Percentiles rank a stretch among this genome's conserved stretches.
phyloP scores from a whole-genome alignment of 2,113 vertebrate species.

The rat (Rattus norvegicus) region DNA sequence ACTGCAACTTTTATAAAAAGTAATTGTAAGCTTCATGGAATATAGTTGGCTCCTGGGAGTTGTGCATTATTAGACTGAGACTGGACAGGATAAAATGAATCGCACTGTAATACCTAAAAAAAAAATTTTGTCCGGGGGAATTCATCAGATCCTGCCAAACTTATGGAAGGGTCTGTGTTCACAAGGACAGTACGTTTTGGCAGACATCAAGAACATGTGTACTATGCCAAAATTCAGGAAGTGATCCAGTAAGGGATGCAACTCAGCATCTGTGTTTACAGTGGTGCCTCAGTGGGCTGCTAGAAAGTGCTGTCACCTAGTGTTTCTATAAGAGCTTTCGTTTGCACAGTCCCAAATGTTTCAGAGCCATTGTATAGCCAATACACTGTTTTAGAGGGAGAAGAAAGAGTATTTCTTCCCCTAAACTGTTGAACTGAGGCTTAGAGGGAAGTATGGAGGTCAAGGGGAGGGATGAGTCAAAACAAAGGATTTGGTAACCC shows the following conservation, averaged over 20 bases:
- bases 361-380: conserved; percentile 31
- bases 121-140: conserved; percentile 68
- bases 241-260: conserved; percentile 31
- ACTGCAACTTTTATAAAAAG: conserved; percentile 78
- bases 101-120: conserved; percentile 71
- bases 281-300: conserved; percentile 59
- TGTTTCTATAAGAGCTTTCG: conserved; percentile 64
- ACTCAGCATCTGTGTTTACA: conserved; percentile 55
- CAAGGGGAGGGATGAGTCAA: background rate
- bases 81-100: conserved; percentile 70
- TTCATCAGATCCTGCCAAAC: conserved; percentile 63
- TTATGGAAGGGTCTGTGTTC: conserved; percentile 63
- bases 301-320: conserved; percentile 65
- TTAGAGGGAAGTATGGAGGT: background rate
- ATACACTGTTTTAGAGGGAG: conserved; percentile 53
- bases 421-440: conserved; percentile 37
- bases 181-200: conserved; percentile 54
- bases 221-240: conserved; percentile 45
- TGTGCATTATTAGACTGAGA: conserved; percentile 57
- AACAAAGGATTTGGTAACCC: background rate
- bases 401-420: background rate
- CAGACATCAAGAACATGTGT: conserved; percentile 37
- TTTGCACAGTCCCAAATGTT: conserved; percentile 65
- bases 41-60: conserved; percentile 64
- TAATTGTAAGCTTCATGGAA: conserved; percentile 71